phyloP scores from a whole-genome alignment of 2,888 invertebrate species.

The Siphlonurus alternatus region DNA sequence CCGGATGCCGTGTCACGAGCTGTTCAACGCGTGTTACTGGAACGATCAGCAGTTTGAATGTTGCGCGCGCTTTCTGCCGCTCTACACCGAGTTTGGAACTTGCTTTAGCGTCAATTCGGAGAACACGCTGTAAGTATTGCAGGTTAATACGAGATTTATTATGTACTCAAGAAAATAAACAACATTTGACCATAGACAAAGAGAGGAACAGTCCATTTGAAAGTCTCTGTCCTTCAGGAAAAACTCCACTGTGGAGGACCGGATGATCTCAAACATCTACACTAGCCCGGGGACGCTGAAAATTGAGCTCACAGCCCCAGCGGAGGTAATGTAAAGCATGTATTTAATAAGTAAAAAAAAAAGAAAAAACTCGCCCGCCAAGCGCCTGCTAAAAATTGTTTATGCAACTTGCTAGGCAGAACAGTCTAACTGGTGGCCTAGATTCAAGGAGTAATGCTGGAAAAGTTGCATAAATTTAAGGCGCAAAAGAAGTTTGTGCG shows the following conservation, averaged over 20 bases:
- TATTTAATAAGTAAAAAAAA: too few species aligned
- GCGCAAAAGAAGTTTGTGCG: too few species aligned
- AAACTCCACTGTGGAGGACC: not conserved
- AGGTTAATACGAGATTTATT: too few species aligned
- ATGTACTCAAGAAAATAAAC: too few species aligned
- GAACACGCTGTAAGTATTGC: slow-evolving; percentile 8
- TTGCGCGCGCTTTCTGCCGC: slow-evolving; percentile 9
- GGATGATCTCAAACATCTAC: slow-evolving; percentile 9
- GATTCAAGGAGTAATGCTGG: not conserved
- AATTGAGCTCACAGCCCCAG: slow-evolving; percentile 1
- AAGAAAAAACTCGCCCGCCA: too few species aligned
- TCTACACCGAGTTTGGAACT: slow-evolving; percentile 9
- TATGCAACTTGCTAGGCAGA: not conserved
- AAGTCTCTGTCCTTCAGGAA: slow-evolving; percentile 1
- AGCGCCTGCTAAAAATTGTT: not conserved
- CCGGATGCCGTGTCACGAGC: slow-evolving; percentile 5
- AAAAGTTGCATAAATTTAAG: too few species aligned
- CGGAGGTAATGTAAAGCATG: not conserved
- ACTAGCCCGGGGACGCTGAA: slow-evolving; percentile 10
- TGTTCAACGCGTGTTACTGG: slow-evolving; percentile 6
- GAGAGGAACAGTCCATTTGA: too few species aligned
- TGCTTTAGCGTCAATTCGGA: slow-evolving; percentile 10
- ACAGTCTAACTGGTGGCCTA: not conserved
- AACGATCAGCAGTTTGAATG: slow-evolving; percentile 8
- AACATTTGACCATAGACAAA: too few species aligned